phyloP scores from a whole-genome alignment of 2,888 invertebrate species.

The Cremastinae sp. region DNA sequence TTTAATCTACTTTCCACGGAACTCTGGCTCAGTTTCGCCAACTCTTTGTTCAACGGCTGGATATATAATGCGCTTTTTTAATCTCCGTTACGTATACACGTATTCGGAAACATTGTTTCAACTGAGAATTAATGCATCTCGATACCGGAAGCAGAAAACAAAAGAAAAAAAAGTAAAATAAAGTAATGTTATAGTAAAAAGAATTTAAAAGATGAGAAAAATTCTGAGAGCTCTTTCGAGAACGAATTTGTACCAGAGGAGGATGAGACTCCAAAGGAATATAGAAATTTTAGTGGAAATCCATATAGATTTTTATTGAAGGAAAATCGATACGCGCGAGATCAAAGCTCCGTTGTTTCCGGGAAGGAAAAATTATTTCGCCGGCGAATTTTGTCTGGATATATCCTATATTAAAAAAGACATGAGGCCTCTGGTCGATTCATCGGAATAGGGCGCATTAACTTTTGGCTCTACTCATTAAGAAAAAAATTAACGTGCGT shows the following conservation, averaged over 20 bases:
- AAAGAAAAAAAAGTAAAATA: conserved; percentile 28
- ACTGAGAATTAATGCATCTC: conserved; percentile 24
- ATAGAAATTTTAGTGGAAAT: conserved; percentile 42
- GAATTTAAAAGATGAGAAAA: too few relatives aligned
- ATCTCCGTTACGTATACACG: conserved; percentile 20
- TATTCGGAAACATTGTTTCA: conserved; percentile 1
- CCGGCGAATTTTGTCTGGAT: background rate
- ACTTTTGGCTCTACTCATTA: too few relatives aligned
- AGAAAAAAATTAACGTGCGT: too few relatives aligned
- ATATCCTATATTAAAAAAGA: too few relatives aligned
- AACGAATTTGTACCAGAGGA: background rate
- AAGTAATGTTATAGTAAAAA: too few relatives aligned
- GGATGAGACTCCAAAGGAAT: conserved; percentile 44
- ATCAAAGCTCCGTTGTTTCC: conserved; percentile 25
- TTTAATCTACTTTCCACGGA: conserved; percentile 28
- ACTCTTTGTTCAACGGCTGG: conserved; percentile 9
- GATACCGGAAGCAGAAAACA: conserved; percentile 22
- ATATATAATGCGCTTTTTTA: conserved; percentile 34
- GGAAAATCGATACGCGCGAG: conserved; percentile 49
- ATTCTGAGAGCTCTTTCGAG: background rate
- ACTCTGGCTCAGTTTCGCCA: conserved; percentile 2
- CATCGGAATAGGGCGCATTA: too few relatives aligned
- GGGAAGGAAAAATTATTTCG: background rate
- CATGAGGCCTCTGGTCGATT: too few relatives aligned
- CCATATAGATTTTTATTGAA: conserved; percentile 14